Percentiles rank a stretch among this genome's conserved stretches.
Evolutionary conservation across 2,113 vertebrate genomes (phyloP).

Genomic region (Tragulus kanchil): DNA sequence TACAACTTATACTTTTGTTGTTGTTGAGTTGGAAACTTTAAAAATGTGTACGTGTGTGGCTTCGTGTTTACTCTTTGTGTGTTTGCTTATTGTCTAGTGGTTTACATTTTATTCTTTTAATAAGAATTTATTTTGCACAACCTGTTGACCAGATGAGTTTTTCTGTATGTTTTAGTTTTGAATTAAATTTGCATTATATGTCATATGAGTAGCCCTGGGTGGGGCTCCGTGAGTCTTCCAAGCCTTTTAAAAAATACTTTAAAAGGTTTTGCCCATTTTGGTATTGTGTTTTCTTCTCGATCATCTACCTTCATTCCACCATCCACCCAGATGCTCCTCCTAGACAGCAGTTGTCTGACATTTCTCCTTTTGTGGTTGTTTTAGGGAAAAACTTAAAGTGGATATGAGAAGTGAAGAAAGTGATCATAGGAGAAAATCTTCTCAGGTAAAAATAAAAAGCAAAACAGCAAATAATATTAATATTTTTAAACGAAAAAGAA

Average conservation of each 20-base stretch:
- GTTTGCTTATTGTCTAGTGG: slow-evolving; percentile 26
- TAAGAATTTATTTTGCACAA: slow-evolving; percentile 51
- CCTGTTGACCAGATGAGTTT: slow-evolving; percentile 57
- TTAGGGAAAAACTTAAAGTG: slow-evolving; percentile 83
- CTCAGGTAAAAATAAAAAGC: slow-evolving; percentile 86
- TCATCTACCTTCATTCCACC: slow-evolving; percentile 52
- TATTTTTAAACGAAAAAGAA: slow-evolving; percentile 53
- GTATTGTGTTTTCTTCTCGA: slow-evolving; percentile 71
- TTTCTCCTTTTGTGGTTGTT: slow-evolving; percentile 80
- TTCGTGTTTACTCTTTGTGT: slow-evolving; percentile 48
- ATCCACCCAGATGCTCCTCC: slow-evolving; percentile 46
- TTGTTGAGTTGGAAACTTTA: slow-evolving; percentile 32
- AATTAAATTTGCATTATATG: too few species aligned
- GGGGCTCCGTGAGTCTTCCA: slow-evolving; percentile 67
- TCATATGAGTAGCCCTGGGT: slow-evolving; percentile 79
- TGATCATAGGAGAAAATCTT: slow-evolving; percentile 82
- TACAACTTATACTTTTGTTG: slow-evolving; percentile 65
- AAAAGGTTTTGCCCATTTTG: slow-evolving; percentile 73
- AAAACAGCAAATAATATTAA: slow-evolving; percentile 40
- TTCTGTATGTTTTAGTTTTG: too few species aligned
- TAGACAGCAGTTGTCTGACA: slow-evolving; percentile 71
- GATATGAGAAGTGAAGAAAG: slow-evolving; percentile 83
- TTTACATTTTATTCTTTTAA: background rate
- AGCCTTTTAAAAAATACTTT: slow-evolving; percentile 67
- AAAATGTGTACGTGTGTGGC: background rate